Base-by-base conservation (phyloP, 2,888 invertebrate species). In the Hedya salicella region DNA sequence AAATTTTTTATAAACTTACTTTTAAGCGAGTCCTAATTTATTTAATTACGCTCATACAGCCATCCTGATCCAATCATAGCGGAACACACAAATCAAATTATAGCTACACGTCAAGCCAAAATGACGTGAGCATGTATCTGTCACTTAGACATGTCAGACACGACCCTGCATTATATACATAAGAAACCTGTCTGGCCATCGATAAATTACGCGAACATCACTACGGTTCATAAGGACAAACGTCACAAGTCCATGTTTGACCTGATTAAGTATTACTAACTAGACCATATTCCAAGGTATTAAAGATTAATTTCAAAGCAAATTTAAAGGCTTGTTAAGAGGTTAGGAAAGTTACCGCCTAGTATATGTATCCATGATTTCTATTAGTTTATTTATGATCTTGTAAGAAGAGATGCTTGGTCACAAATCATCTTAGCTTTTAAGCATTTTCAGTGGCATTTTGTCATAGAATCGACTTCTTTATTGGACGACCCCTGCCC, bases 351-450 rank as follows among this genome's bases (percentile, higher is more conserved):
- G 30, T 30, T 16, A 25, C 17, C 14, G 9, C 8, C 14, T 11
- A 11, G 17, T 32, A 4, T 32, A 9, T 36, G 32, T 17, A 21
- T 25, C n/a, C 32, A 13, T 83, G 86, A 87, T 88, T 86, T 85
- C 82, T 83, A 86, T 83, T 82, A 81, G 77, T 85, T 86, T 88
- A 89, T 88, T 88, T 87, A 89, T 87, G 82, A 78, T 79, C 75
- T 73, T 79, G 87, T 84, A 86, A 86, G 85, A 80, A 79, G 85
- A 85, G 85, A 85, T 83, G 81, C 83, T 79, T 79, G 74, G 76
- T 83, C 81, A 83, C 85, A 87, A 88, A 86, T 88, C 86, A 86
- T 83, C 73, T 72, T 69, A 75, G 78, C 78, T 77, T 81, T 81
- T 78, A 79, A 79, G 75, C 75, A 72, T 80, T 87, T 86, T 87